phyloP scores from a whole-genome alignment of 2,888 invertebrate species.

The Seladonia tumulorum region DNA sequence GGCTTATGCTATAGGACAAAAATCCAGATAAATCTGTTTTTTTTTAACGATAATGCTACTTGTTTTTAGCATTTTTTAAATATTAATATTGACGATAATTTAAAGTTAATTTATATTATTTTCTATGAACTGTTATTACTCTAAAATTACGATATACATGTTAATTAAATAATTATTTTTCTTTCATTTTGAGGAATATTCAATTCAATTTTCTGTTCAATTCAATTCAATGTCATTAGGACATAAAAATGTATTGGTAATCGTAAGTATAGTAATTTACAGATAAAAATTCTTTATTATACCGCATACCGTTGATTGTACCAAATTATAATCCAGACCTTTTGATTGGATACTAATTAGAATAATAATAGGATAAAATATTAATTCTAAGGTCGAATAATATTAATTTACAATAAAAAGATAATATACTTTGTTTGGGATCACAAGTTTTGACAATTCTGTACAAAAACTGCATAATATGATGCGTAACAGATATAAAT shows the following conservation, averaged over 20 bases:
- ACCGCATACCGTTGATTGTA: background rate
- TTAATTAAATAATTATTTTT: no score
- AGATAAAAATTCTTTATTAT: no score
- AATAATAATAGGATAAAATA: background rate
- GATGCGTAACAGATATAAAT: background rate
- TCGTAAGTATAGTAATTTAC: no score
- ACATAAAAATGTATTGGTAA: no score
- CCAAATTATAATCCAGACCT: background rate
- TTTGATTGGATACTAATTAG: background rate
- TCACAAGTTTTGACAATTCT: background rate
- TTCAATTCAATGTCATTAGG: no score
- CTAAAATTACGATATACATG: background rate
- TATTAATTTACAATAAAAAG: background rate
- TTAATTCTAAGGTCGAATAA: background rate
- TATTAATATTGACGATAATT: background rate
- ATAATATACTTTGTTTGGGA: background rate
- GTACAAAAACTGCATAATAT: background rate
- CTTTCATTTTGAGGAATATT: no score
- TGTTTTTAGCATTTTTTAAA: background rate
- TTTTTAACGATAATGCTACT: background rate
- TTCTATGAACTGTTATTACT: background rate
- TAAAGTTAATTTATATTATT: background rate
- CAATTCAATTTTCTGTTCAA: no score
- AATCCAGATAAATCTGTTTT: background rate
- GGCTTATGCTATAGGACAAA: background rate